Evolutionary conservation across 2,113 vertebrate genomes (phyloP).

Genomic region (Eleginops maclovinus): DNA sequence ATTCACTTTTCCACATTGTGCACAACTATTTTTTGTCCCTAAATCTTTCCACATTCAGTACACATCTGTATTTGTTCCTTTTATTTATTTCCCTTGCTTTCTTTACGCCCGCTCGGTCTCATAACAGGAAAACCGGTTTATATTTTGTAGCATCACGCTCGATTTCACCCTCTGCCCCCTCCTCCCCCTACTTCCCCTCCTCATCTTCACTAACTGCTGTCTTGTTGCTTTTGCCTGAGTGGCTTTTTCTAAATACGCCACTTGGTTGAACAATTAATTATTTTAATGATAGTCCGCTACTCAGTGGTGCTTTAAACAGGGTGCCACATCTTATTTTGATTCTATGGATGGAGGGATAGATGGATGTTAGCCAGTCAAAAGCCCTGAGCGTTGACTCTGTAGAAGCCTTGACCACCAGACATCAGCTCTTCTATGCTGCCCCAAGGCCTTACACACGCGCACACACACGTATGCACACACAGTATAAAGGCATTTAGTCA

Average conservation of each 20-base stretch:
- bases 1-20: too few species aligned
- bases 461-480: not conserved
- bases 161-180: conserved; percentile 65
- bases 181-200: conserved; percentile 49
- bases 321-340: conserved; percentile 10
- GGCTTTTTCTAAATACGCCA: conserved; percentile 77
- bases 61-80: conserved; percentile 10
- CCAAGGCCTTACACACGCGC: conserved; percentile 10
- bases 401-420: conserved; percentile 64
- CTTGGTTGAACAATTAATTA: conserved; percentile 85
- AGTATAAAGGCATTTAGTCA: not conserved
- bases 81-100: not conserved
- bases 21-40: not conserved
- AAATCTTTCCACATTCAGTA: not conserved
- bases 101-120: conserved; percentile 61
- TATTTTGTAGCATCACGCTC: conserved; percentile 71
- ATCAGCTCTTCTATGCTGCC: conserved; percentile 40
- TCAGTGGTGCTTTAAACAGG: conserved; percentile 73
- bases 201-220: conserved; percentile 70
- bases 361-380: conserved; percentile 35
- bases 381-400: conserved; percentile 32
- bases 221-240: conserved; percentile 80
- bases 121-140: conserved; percentile 72
- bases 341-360: conserved; percentile 11
- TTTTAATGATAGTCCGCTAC: conserved; percentile 80